phyloP scores from a whole-genome alignment of 2,888 invertebrate genomes.

The Physocephala rufipes region DNA sequence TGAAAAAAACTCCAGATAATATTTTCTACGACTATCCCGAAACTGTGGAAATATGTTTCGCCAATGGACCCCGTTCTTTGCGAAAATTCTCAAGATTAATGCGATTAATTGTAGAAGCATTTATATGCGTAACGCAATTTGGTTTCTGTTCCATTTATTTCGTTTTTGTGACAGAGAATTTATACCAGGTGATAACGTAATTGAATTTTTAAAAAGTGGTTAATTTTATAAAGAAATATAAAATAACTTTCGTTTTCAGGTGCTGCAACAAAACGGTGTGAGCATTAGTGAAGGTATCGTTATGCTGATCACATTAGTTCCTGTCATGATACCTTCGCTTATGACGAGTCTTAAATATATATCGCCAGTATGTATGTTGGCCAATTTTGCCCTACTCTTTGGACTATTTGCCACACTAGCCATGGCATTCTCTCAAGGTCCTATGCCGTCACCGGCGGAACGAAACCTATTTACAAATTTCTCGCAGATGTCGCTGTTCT shows the following conservation, averaged over 20 bases:
- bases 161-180: constrained; percentile 89
- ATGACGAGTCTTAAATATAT: constrained; percentile 61
- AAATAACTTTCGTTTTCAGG: constrained; percentile 56
- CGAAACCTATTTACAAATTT: constrained; percentile 72
- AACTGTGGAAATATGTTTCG: constrained; percentile 83
- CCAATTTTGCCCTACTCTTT: constrained; percentile 79
- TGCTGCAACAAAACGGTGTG: constrained; percentile 63
- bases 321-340: constrained; percentile 60
- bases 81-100: constrained; percentile 72
- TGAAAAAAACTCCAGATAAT: constrained; percentile 55
- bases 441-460: constrained; percentile 71
- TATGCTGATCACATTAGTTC: constrained; percentile 57
- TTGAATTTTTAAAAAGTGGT: background rate
- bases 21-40: constrained; percentile 80
- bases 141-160: constrained; percentile 98
- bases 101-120: constrained; percentile 80
- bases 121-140: constrained; percentile 92
- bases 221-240: background rate
- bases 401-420: constrained; percentile 78
- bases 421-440: constrained; percentile 76
- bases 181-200: constrained; percentile 70
- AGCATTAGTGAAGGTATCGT: constrained; percentile 53
- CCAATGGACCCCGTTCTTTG: constrained; percentile 73
- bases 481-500: constrained; percentile 80
- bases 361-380: constrained; percentile 80